Evolutionary conservation across 2,888 invertebrate species (phyloP).

Genomic region (Metalampra italica): DNA sequence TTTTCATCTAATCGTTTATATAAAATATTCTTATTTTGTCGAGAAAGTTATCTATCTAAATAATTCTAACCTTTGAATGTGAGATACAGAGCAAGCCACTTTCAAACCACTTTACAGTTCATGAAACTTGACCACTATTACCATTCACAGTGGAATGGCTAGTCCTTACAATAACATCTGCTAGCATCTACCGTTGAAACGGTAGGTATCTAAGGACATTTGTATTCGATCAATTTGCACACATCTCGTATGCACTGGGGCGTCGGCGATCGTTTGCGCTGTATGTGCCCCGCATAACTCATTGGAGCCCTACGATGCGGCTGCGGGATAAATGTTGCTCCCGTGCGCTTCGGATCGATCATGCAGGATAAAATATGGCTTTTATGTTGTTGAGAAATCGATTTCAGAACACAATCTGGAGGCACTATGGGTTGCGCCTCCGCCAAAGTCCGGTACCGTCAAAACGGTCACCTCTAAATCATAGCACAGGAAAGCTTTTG

Average conservation of each 20-base stretch:
- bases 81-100: neutral
- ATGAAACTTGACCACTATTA: neutral
- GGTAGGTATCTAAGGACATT: conserved; percentile 32
- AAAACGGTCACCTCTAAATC: too few species aligned
- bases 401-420: too few species aligned
- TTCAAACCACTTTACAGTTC: neutral
- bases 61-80: too few species aligned
- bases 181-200: neutral
- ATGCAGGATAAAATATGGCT: conserved; percentile 5
- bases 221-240: conserved; percentile 63
- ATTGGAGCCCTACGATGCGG: conserved; percentile 29
- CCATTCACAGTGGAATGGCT: too few species aligned
- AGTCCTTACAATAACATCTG: neutral
- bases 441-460: too few species aligned
- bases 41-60: too few species aligned
- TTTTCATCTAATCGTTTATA: too few species aligned
- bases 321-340: conserved; percentile 17
- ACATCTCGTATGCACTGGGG: conserved; percentile 60
- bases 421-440: too few species aligned
- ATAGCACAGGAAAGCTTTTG: too few species aligned
- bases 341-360: conserved; percentile 14
- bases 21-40: too few species aligned
- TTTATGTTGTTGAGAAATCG: neutral
- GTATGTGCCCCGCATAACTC: conserved; percentile 62
- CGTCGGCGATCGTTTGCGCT: conserved; percentile 52